Base-by-base conservation (phyloP, 2,888 invertebrate genomes). In the Noctua fimbriata region DNA sequence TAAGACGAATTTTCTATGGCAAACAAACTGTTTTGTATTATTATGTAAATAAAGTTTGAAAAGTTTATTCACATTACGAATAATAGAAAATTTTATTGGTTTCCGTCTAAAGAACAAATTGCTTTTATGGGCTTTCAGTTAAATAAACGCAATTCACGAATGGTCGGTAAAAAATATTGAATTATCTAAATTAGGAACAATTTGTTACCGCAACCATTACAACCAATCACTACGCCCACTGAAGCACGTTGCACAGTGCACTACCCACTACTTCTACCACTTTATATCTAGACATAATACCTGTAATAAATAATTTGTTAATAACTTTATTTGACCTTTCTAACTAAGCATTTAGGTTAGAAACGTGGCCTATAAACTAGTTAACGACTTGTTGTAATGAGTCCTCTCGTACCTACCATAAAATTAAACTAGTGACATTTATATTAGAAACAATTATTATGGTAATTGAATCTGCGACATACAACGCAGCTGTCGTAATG, bases 201-300 rank as follows among this genome's bases (percentile, higher is more conserved):
- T 89, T 88, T 89, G 87, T 82, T 82, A 85, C 87, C 87, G 52
- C 89, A 87, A 73, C 80, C 79, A 86, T 88, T 83, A 84, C 74
- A 74, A 75, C 78, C 86, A 82, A 88, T 89, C 85, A 82, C 78
- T 58, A 82, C 89, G 81, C 89, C 90, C 89, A 89, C 88, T 81
- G 65, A 69, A 78, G 69, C 71, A 73, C 49, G 79, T 81, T 74
- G n/a, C 44, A 77, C 47, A 74, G 76, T 76, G 77, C 71, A 71
- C 78, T 70, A 66, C 69, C 75, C 76, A 83, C 72, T 76, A 76
- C 70, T 49, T n/a, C 73, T 63, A 78, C 49, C 70, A 86, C 70
- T 28, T 6, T 83, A 71, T 69, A 70, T 79, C 72, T 79, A 71
- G 44, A 55, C n/a, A 66, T 49, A 58, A 69, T 47, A 55, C 47